These are phyloP conservation scores for Meliscaeva auricollis DNA, from an alignment of 2,888 invertebrate genomes.

Conservation along the genomic window DNA sequence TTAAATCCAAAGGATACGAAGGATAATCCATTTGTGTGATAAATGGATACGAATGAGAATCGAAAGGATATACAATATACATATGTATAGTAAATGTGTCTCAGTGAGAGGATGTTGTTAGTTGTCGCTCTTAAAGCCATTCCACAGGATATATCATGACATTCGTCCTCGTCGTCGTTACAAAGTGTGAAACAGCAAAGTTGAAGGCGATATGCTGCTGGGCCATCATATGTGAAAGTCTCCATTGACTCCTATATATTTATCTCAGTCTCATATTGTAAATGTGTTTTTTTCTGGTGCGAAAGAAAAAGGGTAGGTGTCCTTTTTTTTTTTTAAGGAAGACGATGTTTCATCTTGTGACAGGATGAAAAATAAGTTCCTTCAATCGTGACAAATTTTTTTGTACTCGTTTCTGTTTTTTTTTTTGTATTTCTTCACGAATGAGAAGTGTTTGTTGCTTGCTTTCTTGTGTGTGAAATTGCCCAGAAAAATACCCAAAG, in stretches of 20 bases:
- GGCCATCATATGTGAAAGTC: conserved; percentile 17
- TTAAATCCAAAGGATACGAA: conserved; percentile 60
- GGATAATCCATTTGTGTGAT: conserved; percentile 72
- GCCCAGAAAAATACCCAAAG: conserved; percentile 60
- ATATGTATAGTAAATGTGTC: conserved; percentile 36
- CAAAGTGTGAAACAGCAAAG: conserved; percentile 64
- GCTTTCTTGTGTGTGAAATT: conserved; percentile 61
- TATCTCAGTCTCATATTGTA: conserved; percentile 23
- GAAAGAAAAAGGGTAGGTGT: conserved; percentile 33
- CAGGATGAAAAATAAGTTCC: conserved; percentile 74
- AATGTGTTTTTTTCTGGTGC: conserved; percentile 37
- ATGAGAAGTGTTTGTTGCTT: conserved; percentile 39
- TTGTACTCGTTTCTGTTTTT: conserved; percentile 6
- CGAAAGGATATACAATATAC: background rate
- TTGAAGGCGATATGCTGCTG: conserved; percentile 53
- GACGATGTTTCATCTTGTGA: conserved; percentile 67
- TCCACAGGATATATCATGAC: conserved; percentile 33
- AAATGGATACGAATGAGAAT: conserved; percentile 45
- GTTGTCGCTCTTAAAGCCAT: conserved; percentile 52
- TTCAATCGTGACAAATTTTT: conserved; percentile 72
- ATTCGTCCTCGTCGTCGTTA: conserved; percentile 37
- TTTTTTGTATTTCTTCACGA: conserved; percentile 6
- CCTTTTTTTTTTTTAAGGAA: conserved; percentile 24
- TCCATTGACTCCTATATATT: conserved; percentile 48
- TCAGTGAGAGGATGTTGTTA: conserved; percentile 59